A percentile compares a stretch with the other conserved stretches of the same genome.
Conservation (phyloP, 2,888 invertebrate genomes). For the Tenthredo mesomela region DNA sequence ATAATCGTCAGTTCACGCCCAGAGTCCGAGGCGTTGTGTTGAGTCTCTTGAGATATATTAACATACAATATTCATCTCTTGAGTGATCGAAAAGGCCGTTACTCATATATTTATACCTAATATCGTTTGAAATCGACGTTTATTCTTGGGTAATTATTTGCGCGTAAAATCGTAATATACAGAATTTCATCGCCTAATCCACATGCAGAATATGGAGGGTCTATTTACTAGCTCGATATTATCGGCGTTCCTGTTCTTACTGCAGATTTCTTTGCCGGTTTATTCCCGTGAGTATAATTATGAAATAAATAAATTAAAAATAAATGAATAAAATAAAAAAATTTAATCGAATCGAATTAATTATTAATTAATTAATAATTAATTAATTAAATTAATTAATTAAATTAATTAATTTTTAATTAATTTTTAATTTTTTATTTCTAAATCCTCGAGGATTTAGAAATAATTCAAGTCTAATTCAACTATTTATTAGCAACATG, state of each 20-base stretch:
- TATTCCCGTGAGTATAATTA: constrained; percentile 30
- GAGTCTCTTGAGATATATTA: not conserved
- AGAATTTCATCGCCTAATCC: not conserved
- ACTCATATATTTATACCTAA: not conserved
- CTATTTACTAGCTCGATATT: not conserved
- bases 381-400: too few relatives aligned
- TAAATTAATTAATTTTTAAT: too few relatives aligned
- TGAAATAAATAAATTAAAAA: too few relatives aligned
- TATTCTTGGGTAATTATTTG: too few relatives aligned
- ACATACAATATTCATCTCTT: not conserved
- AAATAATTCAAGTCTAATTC: too few relatives aligned
- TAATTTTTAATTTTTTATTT: too few relatives aligned
- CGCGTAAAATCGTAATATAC: not conserved
- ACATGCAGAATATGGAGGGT: not conserved
- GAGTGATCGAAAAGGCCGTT: not conserved
- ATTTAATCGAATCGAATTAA: too few relatives aligned
- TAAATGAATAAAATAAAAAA: too few relatives aligned
- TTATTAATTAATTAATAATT: too few relatives aligned
- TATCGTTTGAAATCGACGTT: too few relatives aligned
- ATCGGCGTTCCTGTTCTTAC: constrained; percentile 28
- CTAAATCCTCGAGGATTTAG: too few relatives aligned
- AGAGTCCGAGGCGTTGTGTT: constrained; percentile 56
- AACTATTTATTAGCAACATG: not conserved
- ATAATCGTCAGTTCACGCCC: constrained; percentile 62
- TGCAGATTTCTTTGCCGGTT: constrained; percentile 20